Evolutionary conservation across 2,888 invertebrate genomes (phyloP).

Genomic region (Holacanthella duospinosa): DNA sequence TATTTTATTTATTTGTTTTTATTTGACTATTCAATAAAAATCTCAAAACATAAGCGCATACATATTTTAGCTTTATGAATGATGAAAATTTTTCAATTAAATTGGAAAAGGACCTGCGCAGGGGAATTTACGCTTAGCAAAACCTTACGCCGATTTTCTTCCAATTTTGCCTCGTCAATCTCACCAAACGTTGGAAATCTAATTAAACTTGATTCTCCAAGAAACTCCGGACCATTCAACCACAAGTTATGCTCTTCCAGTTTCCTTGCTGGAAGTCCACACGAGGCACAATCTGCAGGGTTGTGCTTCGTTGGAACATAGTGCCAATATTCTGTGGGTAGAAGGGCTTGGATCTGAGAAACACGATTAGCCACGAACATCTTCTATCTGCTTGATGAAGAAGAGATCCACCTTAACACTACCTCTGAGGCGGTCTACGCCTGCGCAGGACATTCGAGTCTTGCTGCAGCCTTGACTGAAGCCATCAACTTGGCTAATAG

Average conservation of each 20-base stretch:
- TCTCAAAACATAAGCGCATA: not conserved
- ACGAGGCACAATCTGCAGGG: constrained; percentile 10
- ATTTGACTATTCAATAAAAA: not conserved
- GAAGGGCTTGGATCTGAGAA: too few species aligned
- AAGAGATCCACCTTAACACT: constrained; percentile 19
- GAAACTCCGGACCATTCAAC: constrained; percentile 10
- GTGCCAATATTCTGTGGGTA: constrained; percentile 23
- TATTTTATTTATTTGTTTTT: too few species aligned
- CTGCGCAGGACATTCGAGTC: not conserved
- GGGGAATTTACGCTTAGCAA: too few species aligned
- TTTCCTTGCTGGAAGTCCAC: constrained; percentile 7
- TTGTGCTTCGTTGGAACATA: constrained; percentile 9
- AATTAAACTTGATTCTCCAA: too few species aligned
- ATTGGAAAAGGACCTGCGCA: too few species aligned
- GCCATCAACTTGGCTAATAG: not conserved
- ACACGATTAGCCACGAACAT: too few species aligned
- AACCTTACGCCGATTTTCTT: too few species aligned
- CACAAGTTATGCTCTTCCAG: constrained; percentile 2
- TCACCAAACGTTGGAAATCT: too few species aligned
- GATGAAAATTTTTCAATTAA: not conserved
- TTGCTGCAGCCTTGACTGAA: not conserved
- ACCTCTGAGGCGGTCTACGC: constrained; percentile 18
- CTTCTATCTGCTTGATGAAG: constrained; percentile 16
- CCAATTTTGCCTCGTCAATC: too few species aligned
- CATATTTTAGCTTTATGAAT: not conserved